Base-by-base conservation (phyloP, 1,140 invertebrate species). In the Drosophila prosaltans region DNA sequence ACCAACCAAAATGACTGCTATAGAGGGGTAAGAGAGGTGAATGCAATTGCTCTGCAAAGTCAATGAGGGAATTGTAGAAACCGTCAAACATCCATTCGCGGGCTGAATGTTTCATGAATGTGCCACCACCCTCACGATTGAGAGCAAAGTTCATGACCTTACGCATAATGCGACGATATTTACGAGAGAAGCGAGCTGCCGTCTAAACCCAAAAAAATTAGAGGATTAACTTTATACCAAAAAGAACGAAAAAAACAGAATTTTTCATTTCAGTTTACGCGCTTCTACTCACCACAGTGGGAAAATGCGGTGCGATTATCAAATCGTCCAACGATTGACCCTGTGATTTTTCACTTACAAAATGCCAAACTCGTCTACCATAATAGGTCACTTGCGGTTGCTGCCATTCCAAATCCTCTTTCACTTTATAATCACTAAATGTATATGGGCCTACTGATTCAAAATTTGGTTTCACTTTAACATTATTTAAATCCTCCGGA, bases 271-370 rank as follows among this genome's bases (percentile, higher is more conserved):
- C 0, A 24, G 9, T 10, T 63, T 3, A 3, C 40, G 40, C 16
- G 7, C 16, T 16, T 16, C 16, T 32, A 93, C 94, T 94, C 93
- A 98, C 97, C 88, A 94, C 93, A 45, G 95, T 93, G 30, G 97
- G 94, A 63, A 96, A 95, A 92, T 98, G 97, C 36, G 98, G 92
- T 66, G 95, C 95, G 1, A 95, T 95, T 58, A 98, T 94, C n/a
- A 94, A 72, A 90, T 98, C 97, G 21, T 94, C 92, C 7, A 98
- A 93, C 39, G 45, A 51, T 26, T 91, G 91, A 10, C 97, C 97
- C 59, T 94, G 95, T 0, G 96, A 97, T 88, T 94, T 93, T 1
- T 95, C 93, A 36, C 93, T 94, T 10, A 94, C 91, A 93, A 97
- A 98, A 64, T 94, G 92, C 95, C 96, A 98, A 8, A 93, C 93